A percentile compares a stretch with the other conserved stretches of the same genome.
Evolutionary conservation across 92 coral and sea anemone species (phyloP).

Genomic region (Bergia puertoricense): DNA sequence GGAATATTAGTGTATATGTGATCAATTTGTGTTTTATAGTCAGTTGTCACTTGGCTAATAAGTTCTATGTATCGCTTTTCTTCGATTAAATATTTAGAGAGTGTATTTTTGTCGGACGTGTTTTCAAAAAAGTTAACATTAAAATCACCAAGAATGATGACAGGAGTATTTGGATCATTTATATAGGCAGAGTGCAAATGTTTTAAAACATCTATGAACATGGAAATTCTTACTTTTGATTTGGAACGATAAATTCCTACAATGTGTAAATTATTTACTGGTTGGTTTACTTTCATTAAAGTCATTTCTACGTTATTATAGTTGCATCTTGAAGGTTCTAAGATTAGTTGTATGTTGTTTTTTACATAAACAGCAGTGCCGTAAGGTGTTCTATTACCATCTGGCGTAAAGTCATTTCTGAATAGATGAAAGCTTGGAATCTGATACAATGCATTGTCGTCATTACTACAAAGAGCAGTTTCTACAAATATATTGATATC

Average conservation of each 20-base stretch:
- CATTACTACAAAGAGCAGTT: constrained; percentile 44
- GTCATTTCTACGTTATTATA: constrained; percentile 62
- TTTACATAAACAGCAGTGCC: constrained; percentile 37
- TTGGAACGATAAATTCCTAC: constrained; percentile 68
- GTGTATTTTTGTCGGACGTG: constrained; percentile 52
- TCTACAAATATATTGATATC: constrained; percentile 15
- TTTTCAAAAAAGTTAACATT: constrained; percentile 53
- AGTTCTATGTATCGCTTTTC: constrained; percentile 62
- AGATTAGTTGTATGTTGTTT: constrained; percentile 14
- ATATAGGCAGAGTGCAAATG: not conserved
- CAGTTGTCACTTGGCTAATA: constrained; percentile 58
- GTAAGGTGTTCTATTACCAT: constrained; percentile 32
- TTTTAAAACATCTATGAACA: not conserved
- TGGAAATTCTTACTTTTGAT: constrained; percentile 47
- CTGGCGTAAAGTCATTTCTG: constrained; percentile 59
- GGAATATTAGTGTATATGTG: constrained; percentile 68
- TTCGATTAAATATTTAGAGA: constrained; percentile 45
- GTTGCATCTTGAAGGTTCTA: constrained; percentile 45
- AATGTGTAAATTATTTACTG: constrained; percentile 47
- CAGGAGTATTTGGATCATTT: constrained; percentile 28
- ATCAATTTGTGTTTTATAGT: constrained; percentile 62
- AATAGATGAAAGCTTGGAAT: constrained; percentile 41
- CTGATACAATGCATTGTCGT: constrained; percentile 38
- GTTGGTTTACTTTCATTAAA: constrained; percentile 35
- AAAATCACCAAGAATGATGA: constrained; percentile 19